Evolutionary conservation across 2,888 invertebrate species (phyloP).

Genomic region (Crocallis elinguaria): DNA sequence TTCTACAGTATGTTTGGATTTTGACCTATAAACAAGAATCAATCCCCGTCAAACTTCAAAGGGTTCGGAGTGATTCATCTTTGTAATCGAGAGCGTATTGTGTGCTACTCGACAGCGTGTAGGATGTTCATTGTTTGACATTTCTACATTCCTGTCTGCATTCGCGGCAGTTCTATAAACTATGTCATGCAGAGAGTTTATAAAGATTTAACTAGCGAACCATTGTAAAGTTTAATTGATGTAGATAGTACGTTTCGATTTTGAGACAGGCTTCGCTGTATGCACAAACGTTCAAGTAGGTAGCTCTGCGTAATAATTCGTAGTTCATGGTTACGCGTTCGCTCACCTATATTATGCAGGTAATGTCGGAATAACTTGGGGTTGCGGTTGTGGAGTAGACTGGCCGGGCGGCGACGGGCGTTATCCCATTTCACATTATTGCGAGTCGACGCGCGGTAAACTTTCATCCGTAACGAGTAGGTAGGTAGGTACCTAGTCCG

Average conservation of each 20-base stretch:
- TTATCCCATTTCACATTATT: slow-evolving; percentile 75
- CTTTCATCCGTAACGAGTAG: slow-evolving; percentile 74
- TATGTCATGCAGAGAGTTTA: slow-evolving; percentile 27
- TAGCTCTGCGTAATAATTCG: slow-evolving; percentile 55
- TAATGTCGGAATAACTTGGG: slow-evolving; percentile 48
- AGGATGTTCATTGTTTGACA: slow-evolving; percentile 34
- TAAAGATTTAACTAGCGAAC: slow-evolving; percentile 21
- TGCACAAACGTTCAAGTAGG: slow-evolving; percentile 35
- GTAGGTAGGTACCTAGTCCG: slow-evolving; percentile 52
- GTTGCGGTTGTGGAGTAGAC: slow-evolving; percentile 67
- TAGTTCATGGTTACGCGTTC: slow-evolving; percentile 70
- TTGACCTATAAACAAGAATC: slow-evolving; percentile 35
- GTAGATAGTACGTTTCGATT: slow-evolving; percentile 31
- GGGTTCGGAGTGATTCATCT: slow-evolving; percentile 35
- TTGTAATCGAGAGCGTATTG: slow-evolving; percentile 39
- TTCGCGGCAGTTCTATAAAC: slow-evolving; percentile 34
- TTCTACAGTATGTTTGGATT: slow-evolving; percentile 10
- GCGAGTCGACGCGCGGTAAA: slow-evolving; percentile 59
- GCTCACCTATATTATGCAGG: slow-evolving; percentile 52
- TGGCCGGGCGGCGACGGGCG: slow-evolving; percentile 43
- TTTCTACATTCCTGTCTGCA: slow-evolving; percentile 33
- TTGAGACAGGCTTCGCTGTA: slow-evolving; percentile 35
- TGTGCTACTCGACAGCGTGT: slow-evolving; percentile 33
- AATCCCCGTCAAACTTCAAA: slow-evolving; percentile 36
- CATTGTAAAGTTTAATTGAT: slow-evolving; percentile 35